Conservation (phyloP, 2,113 vertebrate genomes). For the Xenopus borealis region DNA sequence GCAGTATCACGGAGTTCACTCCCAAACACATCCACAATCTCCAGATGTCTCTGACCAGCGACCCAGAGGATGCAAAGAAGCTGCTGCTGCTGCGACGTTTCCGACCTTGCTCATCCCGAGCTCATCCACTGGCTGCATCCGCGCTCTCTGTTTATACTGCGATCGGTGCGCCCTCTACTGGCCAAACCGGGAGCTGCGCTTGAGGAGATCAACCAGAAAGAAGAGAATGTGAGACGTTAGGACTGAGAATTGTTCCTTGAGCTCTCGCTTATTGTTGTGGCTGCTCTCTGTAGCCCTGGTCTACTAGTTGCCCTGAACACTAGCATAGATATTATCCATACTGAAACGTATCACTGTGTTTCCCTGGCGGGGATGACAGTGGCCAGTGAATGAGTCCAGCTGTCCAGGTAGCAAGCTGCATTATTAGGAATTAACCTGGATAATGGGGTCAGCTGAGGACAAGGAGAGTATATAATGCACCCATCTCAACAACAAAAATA, state of each 20-base stretch:
- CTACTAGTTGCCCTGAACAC: neutral
- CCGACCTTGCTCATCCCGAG: constrained; percentile 19
- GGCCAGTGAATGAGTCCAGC: too few relatives aligned
- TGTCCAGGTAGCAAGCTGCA: too few relatives aligned
- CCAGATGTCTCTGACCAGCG: neutral
- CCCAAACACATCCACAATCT: constrained; percentile 1
- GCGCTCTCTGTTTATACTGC: neutral
- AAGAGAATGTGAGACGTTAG: neutral
- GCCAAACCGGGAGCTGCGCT: neutral
- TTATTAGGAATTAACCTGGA: too few relatives aligned
- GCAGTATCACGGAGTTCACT: constrained; percentile 4
- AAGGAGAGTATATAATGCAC: too few relatives aligned
- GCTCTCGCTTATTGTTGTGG: too few relatives aligned
- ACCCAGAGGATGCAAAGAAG: constrained; percentile 24
- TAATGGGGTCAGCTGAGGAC: too few relatives aligned
- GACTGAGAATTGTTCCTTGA: too few relatives aligned
- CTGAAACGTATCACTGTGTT: neutral
- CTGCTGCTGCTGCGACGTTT: constrained; percentile 12
- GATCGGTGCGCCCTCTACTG: constrained; percentile 7
- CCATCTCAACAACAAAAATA: too few relatives aligned
- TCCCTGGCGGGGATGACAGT: neutral
- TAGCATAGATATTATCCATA: neutral
- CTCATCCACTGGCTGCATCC: constrained; percentile 28
- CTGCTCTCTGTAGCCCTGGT: too few relatives aligned
- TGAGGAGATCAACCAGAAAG: too few relatives aligned